These are phyloP conservation scores for Tetropium fuscum DNA, from an alignment of 2,888 invertebrate genomes.

Conservation along the genomic window DNA sequence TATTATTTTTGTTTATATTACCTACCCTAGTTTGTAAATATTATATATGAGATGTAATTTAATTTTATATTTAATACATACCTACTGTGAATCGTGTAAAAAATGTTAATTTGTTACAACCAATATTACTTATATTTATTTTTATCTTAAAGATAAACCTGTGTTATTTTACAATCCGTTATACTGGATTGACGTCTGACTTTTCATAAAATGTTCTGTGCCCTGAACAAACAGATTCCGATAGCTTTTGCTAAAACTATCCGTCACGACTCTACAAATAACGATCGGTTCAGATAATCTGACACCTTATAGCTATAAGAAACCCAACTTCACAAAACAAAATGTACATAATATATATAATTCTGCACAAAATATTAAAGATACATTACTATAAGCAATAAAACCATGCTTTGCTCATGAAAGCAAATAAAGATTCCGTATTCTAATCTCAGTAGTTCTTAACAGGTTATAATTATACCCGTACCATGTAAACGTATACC, in stretches of 20 bases:
- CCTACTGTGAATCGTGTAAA: conserved; percentile 24
- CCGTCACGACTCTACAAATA: too few species aligned
- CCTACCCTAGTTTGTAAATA: conserved; percentile 20
- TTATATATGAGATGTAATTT: conserved; percentile 23
- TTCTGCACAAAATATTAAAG: conserved; percentile 20
- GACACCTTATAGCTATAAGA: too few species aligned
- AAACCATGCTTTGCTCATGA: conserved; percentile 1
- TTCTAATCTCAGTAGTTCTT: background rate
- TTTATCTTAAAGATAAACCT: conserved; percentile 29
- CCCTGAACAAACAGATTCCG: too few species aligned
- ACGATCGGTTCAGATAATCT: too few species aligned
- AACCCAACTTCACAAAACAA: too few species aligned
- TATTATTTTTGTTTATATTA: conserved; percentile 24
- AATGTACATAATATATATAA: conserved; percentile 26
- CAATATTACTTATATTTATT: conserved; percentile 27
- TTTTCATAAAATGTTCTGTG: too few species aligned
- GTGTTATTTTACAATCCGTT: conserved; percentile 19
- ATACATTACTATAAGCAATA: conserved; percentile 26
- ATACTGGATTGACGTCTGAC: too few species aligned
- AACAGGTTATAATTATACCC: conserved; percentile 1
- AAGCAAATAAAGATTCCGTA: background rate
- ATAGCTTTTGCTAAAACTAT: too few species aligned
- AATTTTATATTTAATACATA: conserved; percentile 23
- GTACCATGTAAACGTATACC: background rate
- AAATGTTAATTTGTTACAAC: conserved; percentile 27